Base-by-base conservation (phyloP, 2,888 invertebrate species). In the Embidobia sp. region DNA sequence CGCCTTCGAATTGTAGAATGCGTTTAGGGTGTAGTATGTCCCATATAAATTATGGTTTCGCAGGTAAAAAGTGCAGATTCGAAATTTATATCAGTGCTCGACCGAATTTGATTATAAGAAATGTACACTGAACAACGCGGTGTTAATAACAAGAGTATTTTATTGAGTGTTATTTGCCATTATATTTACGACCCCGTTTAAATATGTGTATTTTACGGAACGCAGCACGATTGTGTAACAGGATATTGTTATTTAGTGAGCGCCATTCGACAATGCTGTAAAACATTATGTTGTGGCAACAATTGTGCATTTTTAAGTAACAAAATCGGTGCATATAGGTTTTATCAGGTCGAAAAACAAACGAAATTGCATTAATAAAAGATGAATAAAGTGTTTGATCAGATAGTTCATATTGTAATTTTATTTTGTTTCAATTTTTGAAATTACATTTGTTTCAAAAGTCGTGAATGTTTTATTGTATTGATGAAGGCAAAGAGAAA, bases 191-290 rank as follows among this genome's bases (percentile, higher is more conserved):
- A 10, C 29, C 18, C 40, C 37, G 15, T 42, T 37, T 42, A 51
- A 51, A 29, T 31, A 40, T 33, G 11, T 11, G 22, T 31, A 48
- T 35, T 61, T 64, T 51, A 51, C 19, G 40, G 19, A 49, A 40
- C 49, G 10, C 1, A n/a, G 26, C 22, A 10, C 29, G 40, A 51
- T 64, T 64, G 42, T 40, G 63, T 33, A 64, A 64, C 11, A 19
- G 5, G 49, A 63, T 63, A 63, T 63, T 63, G 29, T 63, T 63
- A 13, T 40, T 63, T 31, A 49, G 63, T n/a, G 19, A 63, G 29
- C 18, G 22, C 29, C 27, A 35, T 61, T 46, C 16, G 19, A 35
- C 31, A 19, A 26, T 16, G 18, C 7, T 19, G 29, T 37, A 26
- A 37, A 37, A 37, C 16, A 53, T 7, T 19, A 11, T 10, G 5